A percentile compares a stretch with the other conserved stretches of the same genome.
Evolutionary conservation across 2,113 vertebrate species (phyloP).

Genomic region (Microcebus tavaratra): DNA sequence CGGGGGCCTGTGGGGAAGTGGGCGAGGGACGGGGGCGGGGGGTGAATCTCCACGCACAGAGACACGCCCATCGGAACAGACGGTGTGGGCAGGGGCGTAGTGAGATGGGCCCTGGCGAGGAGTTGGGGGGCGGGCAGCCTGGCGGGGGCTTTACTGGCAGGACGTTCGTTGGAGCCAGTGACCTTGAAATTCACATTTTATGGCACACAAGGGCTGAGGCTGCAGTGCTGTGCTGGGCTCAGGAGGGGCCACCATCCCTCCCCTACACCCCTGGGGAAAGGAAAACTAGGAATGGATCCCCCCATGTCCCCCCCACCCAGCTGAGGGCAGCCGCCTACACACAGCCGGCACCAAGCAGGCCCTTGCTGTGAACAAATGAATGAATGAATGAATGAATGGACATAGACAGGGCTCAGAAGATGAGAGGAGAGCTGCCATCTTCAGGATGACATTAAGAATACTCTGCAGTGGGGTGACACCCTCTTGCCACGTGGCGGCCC

Average conservation of each 20-base stretch:
- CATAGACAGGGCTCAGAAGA: not conserved
- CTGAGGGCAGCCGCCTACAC: not conserved
- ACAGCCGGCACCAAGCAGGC: fast-evolving
- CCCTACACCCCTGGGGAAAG: too few species aligned
- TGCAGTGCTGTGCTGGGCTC: not conserved
- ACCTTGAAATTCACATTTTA: not conserved
- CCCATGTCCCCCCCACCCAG: too few species aligned
- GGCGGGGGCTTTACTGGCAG: not conserved
- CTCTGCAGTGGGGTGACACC: not conserved
- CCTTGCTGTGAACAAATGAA: fast-evolving
- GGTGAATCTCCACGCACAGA: not conserved
- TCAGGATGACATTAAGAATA: not conserved
- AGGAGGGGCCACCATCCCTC: not conserved
- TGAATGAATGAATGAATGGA: fast-evolving
- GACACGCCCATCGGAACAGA: not conserved
- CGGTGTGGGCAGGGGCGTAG: not conserved
- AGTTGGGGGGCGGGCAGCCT: fast-evolving
- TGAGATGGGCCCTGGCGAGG: not conserved
- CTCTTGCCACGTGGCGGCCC: too few species aligned
- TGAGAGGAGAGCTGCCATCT: not conserved
- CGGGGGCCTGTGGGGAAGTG: not conserved
- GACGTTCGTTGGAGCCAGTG: not conserved
- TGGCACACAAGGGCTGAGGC: not conserved
- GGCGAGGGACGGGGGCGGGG: too few species aligned
- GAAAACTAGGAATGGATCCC: not conserved